Percentiles rank a stretch among this genome's conserved stretches.
Evolutionary conservation across 2,888 invertebrate genomes (phyloP).

Genomic region (Lomographa bimaculata): DNA sequence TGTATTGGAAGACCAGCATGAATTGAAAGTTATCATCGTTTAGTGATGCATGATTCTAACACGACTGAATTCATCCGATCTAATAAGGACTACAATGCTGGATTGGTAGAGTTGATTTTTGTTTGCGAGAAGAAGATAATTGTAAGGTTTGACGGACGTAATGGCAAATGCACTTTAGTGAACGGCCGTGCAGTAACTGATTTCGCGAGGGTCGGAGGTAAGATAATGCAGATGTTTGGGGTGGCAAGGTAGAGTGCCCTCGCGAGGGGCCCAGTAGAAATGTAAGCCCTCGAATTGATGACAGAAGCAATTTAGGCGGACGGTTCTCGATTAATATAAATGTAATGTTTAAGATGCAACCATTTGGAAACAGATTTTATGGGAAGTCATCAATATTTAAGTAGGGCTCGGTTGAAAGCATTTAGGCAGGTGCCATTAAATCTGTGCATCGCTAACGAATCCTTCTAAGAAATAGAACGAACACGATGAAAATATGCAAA

Average conservation of each 20-base stretch:
- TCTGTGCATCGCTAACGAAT: no score
- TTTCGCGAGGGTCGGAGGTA: constrained; percentile 72
- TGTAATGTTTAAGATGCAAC: constrained; percentile 41
- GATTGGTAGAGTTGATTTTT: constrained; percentile 37
- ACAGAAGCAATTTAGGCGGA: constrained; percentile 69
- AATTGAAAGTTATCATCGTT: constrained; percentile 67
- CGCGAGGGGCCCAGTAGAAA: constrained; percentile 32
- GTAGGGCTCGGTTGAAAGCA: constrained; percentile 3
- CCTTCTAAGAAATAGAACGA: no score
- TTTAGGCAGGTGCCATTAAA: neutral
- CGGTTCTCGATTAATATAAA: constrained; percentile 76
- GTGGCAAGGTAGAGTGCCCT: constrained; percentile 47
- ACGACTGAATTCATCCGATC: constrained; percentile 14
- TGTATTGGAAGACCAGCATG: constrained; percentile 27
- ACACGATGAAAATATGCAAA: no score
- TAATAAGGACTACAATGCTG: constrained; percentile 35
- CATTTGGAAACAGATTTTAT: constrained; percentile 24
- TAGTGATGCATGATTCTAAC: constrained; percentile 44
- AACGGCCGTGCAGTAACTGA: constrained; percentile 72
- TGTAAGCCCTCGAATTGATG: constrained; percentile 58
- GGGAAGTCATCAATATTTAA: constrained; percentile 18
- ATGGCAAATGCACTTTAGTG: constrained; percentile 78
- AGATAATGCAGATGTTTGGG: constrained; percentile 78
- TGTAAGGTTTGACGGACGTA: constrained; percentile 68
- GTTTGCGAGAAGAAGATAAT: constrained; percentile 44